Evolutionary conservation across 2,888 invertebrate genomes (phyloP), one percentile per base, ranked within the genome.

Genomic region (Chamaedrilus cognettii): DNA sequence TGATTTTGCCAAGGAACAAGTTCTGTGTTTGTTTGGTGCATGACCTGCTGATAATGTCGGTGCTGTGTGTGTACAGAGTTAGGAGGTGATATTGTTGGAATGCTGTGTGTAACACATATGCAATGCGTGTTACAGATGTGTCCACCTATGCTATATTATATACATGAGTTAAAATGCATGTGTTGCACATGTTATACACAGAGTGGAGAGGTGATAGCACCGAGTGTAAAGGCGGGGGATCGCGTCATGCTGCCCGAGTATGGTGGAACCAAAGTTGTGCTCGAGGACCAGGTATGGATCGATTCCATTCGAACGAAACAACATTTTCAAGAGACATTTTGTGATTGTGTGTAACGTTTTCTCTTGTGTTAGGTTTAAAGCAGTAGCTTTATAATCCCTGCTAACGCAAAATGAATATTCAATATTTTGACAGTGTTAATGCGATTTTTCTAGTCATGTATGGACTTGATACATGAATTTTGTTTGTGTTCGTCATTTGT

Each of bases 221-320:
- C 91, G 57, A 87, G 89, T 73, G 91, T 98, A 5, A 89, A 92
- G 84, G 91, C 92, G 70, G 99, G 99, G 65, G 99, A 99, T 84
- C 89, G 88, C 79, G 98, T 99, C 11, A 87, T 99, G 65, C 87
- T 99, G 61, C 99, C 99, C 0, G 99, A 99, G 86, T 99, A 94
- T 85, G 99, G 99, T 70, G 99, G 99, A 76, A 97, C 96, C 72
- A 98, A 97, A 87, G 92, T 99, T 58, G 89, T 90, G 76, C 83
- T 98, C 65, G 89, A 89, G 69, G 92, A 91, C 69, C 91, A 94
- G 78, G 85, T 85, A 75, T 63, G 4, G 30, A 30, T 32, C 31
- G 42, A 26, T 42, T 33, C 42, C 19, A 57, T 66, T 62, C 71
- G n/a, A 65, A 28, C n/a, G 31, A 49, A 11, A 42, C 19, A 15